phyloP scores from a whole-genome alignment of 1,140 invertebrate species.

The Tetramorium parvispinum region DNA sequence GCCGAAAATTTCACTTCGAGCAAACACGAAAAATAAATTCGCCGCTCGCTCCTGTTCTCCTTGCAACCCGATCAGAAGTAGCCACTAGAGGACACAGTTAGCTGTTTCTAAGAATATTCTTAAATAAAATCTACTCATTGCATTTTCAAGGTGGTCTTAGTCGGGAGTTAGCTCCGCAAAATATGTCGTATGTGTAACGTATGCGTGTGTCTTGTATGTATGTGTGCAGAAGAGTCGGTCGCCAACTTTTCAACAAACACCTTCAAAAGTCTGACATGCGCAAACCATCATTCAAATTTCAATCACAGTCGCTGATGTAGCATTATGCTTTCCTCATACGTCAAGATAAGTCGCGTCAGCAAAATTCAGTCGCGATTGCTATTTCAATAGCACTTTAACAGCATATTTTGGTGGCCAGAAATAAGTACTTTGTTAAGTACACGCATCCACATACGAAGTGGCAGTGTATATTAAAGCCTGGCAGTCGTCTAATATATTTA shows the following conservation, averaged over 20 bases:
- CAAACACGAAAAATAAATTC: conserved; percentile 9
- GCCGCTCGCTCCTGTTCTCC: conserved; percentile 53
- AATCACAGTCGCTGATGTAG: conserved; percentile 44
- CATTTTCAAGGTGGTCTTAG: conserved; percentile 52
- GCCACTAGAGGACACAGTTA: conserved; percentile 78
- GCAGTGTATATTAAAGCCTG: background rate
- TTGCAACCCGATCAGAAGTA: conserved; percentile 86
- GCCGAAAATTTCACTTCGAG: conserved; percentile 13
- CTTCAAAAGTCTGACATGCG: conserved; percentile 7
- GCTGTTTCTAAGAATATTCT: conserved; percentile 74
- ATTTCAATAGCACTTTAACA: background rate
- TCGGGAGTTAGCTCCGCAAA: conserved; percentile 39
- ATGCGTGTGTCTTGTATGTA: conserved; percentile 33
- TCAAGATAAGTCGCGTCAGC: conserved; percentile 25
- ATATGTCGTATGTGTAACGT: conserved; percentile 31
- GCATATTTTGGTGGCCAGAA: background rate
- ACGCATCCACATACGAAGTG: background rate
- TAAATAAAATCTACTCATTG: conserved; percentile 71
- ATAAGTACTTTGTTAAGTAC: background rate
- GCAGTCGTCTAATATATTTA: conserved; percentile 29
- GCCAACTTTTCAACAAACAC: conserved; percentile 45
- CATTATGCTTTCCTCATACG: conserved; percentile 18
- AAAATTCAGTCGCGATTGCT: conserved; percentile 11
- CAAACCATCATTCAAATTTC: conserved; percentile 34
- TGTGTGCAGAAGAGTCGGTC: conserved; percentile 26